These are phyloP conservation scores for Mormyrus lacerda DNA, from an alignment of 2,113 vertebrate genomes.

Conservation along the genomic window DNA sequence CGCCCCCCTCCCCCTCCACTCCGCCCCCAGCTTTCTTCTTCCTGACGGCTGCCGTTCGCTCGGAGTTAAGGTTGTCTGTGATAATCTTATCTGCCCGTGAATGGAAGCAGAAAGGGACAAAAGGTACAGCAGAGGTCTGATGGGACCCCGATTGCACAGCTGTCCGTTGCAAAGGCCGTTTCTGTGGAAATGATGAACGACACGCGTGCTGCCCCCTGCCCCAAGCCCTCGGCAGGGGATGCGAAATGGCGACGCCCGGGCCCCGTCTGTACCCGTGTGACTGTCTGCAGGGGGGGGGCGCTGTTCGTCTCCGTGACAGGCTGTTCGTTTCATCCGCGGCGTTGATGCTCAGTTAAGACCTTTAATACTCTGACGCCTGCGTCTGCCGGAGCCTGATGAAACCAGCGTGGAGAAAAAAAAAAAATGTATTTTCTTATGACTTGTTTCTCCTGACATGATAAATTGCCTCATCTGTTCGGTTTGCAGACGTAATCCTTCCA, in stretches of 20 bases:
- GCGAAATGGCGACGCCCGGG: constrained; percentile 34
- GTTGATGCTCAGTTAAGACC: not conserved
- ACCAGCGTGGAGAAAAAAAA: not conserved
- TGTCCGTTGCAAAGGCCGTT: constrained; percentile 59
- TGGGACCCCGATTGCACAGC: constrained; percentile 70
- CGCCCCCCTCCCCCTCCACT: not conserved
- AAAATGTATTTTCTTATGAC: not conserved
- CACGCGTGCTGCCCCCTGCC: constrained; percentile 40
- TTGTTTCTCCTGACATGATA: constrained; percentile 3
- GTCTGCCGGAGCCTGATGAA: not conserved
- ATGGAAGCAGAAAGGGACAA: constrained; percentile 72
- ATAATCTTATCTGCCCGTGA: constrained; percentile 81
- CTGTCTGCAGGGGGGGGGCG: not conserved
- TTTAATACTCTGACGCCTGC: constrained; percentile 1
- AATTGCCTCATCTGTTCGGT: not conserved
- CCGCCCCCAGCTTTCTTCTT: constrained; percentile 52
- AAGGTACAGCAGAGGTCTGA: constrained; percentile 63
- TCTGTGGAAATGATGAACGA: constrained; percentile 71
- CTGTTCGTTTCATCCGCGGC: not conserved
- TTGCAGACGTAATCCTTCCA: not conserved
- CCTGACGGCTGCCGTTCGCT: constrained; percentile 55
- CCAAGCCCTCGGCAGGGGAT: constrained; percentile 26
- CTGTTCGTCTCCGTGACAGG: not conserved
- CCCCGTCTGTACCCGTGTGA: not conserved
- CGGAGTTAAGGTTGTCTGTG: constrained; percentile 67